Evolutionary conservation across 2,797 vertebrate genomes (phyloP).

Genomic region (Enteromius fasciolatus): DNA sequence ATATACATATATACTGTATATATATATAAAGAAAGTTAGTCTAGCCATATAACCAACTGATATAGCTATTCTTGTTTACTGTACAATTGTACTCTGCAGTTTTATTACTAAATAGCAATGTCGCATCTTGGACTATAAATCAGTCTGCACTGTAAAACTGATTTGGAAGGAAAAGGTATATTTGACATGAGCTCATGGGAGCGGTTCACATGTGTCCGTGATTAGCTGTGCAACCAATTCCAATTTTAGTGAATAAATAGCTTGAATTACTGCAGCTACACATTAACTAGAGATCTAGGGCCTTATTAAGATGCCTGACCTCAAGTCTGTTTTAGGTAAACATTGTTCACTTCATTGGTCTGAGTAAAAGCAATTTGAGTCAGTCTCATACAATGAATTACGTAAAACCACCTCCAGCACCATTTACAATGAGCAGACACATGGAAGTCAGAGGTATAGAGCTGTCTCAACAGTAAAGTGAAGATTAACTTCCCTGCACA

Average conservation of each 20-base stretch:
- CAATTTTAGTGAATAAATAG: constrained; percentile 39
- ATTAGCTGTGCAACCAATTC: constrained; percentile 23
- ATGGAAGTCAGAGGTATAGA: neutral
- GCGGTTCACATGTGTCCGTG: neutral
- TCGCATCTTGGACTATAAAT: constrained; percentile 8
- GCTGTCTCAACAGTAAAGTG: neutral
- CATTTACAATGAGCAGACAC: neutral
- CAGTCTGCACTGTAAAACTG: neutral
- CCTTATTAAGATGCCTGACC: constrained; percentile 36
- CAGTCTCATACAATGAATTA: neutral
- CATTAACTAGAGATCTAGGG: constrained; percentile 40
- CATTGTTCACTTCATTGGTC: constrained; percentile 27
- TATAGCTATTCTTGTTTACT: neutral
- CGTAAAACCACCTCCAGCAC: neutral
- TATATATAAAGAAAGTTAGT: neutral
- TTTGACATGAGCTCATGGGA: neutral
- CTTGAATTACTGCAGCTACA: constrained; percentile 45
- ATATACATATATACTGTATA: neutral
- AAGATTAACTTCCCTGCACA: constrained; percentile 15
- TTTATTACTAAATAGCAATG: constrained; percentile 1
- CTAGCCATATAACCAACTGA: neutral
- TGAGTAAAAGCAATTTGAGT: constrained; percentile 18
- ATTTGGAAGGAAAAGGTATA: constrained; percentile 11
- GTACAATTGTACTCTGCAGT: neutral
- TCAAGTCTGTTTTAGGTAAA: constrained; percentile 37